Percentiles rank a stretch among this genome's conserved stretches.
phyloP scores from a whole-genome alignment of 2,888 invertebrate species.

The Hedychridium roseum region DNA sequence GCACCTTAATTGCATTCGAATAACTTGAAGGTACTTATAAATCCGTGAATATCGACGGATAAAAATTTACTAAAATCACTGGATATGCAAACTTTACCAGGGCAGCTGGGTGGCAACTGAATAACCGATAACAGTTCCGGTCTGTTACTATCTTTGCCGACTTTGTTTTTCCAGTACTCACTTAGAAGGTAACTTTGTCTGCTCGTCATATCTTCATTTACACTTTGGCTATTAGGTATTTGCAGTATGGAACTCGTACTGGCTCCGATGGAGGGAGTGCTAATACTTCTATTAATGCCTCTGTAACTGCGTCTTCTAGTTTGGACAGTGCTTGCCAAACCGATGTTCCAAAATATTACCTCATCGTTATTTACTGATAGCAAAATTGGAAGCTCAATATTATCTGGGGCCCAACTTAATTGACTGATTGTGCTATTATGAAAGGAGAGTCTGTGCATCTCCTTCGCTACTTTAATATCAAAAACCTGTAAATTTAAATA shows the following conservation, averaged over 20 bases:
- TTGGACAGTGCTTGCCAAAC: conserved; percentile 27
- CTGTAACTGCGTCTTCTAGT: conserved; percentile 40
- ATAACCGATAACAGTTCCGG: conserved; percentile 49
- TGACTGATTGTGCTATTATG: conserved; percentile 48
- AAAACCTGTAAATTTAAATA: conserved; percentile 43
- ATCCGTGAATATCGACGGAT: conserved; percentile 55
- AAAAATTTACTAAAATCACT: conserved; percentile 56
- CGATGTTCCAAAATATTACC: conserved; percentile 57
- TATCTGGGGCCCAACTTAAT: conserved; percentile 52
- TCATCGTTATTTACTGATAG: conserved; percentile 53
- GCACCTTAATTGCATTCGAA: conserved; percentile 28
- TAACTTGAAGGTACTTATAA: conserved; percentile 47
- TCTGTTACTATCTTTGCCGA: conserved; percentile 38
- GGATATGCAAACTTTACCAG: conserved; percentile 53
- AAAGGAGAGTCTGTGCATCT: conserved; percentile 39
- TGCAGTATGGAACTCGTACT: conserved; percentile 30
- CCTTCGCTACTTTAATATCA: conserved; percentile 31
- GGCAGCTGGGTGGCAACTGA: conserved; percentile 47
- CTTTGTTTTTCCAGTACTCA: conserved; percentile 49
- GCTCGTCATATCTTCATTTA: conserved; percentile 16
- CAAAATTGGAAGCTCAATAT: conserved; percentile 45
- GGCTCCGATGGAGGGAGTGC: conserved; percentile 23
- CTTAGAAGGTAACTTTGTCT: conserved; percentile 6
- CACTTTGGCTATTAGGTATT: conserved; percentile 33
- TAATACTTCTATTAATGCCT: conserved; percentile 45